Percentiles rank a stretch among this genome's conserved stretches.
These are phyloP conservation scores for Eidolon dupreanum DNA, from an alignment of 2,797 vertebrate species.

Conservation along the genomic window DNA sequence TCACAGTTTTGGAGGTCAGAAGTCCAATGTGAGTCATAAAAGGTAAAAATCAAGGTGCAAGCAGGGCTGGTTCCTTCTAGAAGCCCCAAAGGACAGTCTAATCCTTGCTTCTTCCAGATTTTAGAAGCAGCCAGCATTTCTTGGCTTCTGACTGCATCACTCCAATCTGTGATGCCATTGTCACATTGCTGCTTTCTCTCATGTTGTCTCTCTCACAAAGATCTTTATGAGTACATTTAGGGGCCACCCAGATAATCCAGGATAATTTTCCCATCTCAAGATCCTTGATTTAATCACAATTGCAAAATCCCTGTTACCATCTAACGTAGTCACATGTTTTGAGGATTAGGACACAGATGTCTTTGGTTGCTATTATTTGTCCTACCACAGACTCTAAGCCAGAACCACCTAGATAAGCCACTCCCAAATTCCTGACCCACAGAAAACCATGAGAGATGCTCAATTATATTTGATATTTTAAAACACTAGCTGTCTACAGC, in stretches of 20 bases:
- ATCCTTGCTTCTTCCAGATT: not conserved
- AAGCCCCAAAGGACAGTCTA: not conserved
- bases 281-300: not conserved
- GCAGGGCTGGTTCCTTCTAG: not conserved
- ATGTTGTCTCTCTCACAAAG: not conserved
- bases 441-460: not conserved
- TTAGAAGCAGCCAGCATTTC: too few relatives aligned
- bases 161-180: rapidly evolving
- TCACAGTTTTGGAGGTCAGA: not conserved
- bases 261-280: not conserved
- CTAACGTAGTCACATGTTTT: not conserved
- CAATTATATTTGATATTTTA: not conserved
- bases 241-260: not conserved
- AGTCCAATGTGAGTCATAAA: not conserved
- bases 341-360: too few relatives aligned
- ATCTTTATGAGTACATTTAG: not conserved
- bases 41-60: not conserved
- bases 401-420: not conserved
- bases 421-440: not conserved
- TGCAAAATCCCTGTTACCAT: not conserved
- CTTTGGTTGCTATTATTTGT: not conserved
- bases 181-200: not conserved
- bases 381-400: not conserved
- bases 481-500: not conserved
- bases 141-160: not conserved